These are phyloP conservation scores for Polyodon spathula DNA, from an alignment of 2,113 vertebrate species.

Conservation along the genomic window DNA sequence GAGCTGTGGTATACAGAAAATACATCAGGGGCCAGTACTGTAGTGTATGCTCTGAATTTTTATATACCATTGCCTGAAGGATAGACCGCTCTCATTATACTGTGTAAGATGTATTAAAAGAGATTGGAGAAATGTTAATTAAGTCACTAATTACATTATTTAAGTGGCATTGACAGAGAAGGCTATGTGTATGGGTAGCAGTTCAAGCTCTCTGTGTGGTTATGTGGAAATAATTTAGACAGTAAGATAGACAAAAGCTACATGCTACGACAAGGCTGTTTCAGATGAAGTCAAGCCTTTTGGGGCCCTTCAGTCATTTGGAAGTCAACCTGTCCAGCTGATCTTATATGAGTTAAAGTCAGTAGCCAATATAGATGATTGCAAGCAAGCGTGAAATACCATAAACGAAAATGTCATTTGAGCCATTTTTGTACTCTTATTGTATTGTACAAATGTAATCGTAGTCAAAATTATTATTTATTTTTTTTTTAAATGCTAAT, in stretches of 20 bases:
- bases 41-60: constrained; percentile 45
- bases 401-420: no score
- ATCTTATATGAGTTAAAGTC: constrained; percentile 4
- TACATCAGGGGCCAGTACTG: constrained; percentile 30
- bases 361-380: no score
- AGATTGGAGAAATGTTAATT: constrained; percentile 76
- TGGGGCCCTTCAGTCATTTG: neutral
- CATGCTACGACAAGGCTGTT: neutral
- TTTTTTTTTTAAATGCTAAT: constrained; percentile 16
- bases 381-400: no score
- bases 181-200: constrained; percentile 25
- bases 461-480: constrained; percentile 37
- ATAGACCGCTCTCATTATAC: constrained; percentile 62
- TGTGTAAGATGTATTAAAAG: constrained; percentile 72
- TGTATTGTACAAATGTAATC: no score
- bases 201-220: constrained; percentile 44
- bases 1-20: constrained; percentile 24
- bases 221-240: constrained; percentile 55
- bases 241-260: constrained; percentile 41
- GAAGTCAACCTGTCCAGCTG: no score
- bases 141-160: constrained; percentile 78
- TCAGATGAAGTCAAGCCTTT: neutral
- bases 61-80: constrained; percentile 56
- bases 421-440: no score
- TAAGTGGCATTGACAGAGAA: constrained; percentile 73